Evolutionary conservation across 2,797 vertebrate genomes (phyloP), one percentile per base, ranked within the genome.

Genomic region (Hybognathus amarus): DNA sequence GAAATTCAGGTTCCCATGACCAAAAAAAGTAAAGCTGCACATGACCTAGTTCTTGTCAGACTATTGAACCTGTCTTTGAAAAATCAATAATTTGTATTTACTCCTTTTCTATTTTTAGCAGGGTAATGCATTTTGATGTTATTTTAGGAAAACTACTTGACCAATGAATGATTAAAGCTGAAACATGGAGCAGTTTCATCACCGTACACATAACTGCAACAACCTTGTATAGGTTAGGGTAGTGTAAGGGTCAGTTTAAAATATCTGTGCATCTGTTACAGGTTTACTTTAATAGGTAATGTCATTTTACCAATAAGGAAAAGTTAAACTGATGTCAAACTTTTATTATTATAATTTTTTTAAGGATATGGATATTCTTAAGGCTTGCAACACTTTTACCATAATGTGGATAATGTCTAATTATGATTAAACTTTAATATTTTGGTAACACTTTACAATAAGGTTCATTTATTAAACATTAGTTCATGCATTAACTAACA

Each of bases 51-150:
- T 47, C 30, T 40, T 42, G 70, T 59, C 30, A 50, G 59, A 18
- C 24, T 54, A 63, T 40, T 80, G n/a, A 80, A 71, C 79, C 18
- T 61, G 67, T 38, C 1, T 0, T 61, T 61, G 20, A 78, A 83
- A 63, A 78, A 70, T 22, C 75, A 83, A 83, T 71, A n/a, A 83
- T 71, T 64, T 64, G 30, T 71, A 50, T 83, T 83, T 78, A 52
- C 66, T 42, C 22, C 22, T 50, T 7, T 71, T 70, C 67, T 83
- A 83, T 83, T 71, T 78, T 83, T 83, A 78, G 54, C 67, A 52
- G 15, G 27, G 33, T 52, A 71, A 27, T 52, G 42, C 11, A 70
- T 24, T 78, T 75, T 47, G 40, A 36, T 36, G 75, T 45, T 83
- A 83, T 83, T 78, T 83, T 83, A 63, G 54, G 54, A 83, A 64